Conservation (phyloP, 1,140 invertebrate species). For the Hycleus cichorii region DNA sequence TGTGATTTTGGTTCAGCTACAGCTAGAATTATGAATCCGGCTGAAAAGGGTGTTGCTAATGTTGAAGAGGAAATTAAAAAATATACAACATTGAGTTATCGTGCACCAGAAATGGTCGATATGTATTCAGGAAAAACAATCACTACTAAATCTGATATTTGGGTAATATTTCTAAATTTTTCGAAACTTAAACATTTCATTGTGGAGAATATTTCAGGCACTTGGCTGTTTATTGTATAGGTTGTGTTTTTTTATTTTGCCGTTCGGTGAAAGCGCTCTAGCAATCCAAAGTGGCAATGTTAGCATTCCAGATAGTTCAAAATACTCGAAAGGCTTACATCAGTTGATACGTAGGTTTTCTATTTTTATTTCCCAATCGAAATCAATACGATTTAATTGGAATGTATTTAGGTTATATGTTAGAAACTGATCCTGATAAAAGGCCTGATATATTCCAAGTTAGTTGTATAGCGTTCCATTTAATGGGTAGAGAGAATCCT, state of each 20-base stretch:
- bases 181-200: background rate
- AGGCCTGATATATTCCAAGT: constrained; percentile 89
- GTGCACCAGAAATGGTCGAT: constrained; percentile 94
- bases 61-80: constrained; percentile 91
- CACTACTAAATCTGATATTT: constrained; percentile 89
- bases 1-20: constrained; percentile 53
- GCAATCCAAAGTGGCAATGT: constrained; percentile 91
- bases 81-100: constrained; percentile 89
- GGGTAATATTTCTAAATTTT: constrained; percentile 49
- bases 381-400: too few species aligned
- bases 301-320: constrained; percentile 76
- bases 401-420: constrained; percentile 60
- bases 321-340: constrained; percentile 58
- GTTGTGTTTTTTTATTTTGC: constrained; percentile 85
- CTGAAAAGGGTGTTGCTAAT: constrained; percentile 59
- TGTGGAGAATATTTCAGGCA: constrained; percentile 51
- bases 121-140: constrained; percentile 82
- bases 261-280: constrained; percentile 88
- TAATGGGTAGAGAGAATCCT: constrained; percentile 67
- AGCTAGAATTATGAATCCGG: constrained; percentile 68
- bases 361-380: constrained; percentile 1
- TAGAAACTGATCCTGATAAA: constrained; percentile 73
- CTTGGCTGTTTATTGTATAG: constrained; percentile 87
- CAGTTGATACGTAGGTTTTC: constrained; percentile 46
- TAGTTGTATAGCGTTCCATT: constrained; percentile 66